phyloP scores from a whole-genome alignment of 2,797 vertebrate genomes.

The Esox masquinongy region DNA sequence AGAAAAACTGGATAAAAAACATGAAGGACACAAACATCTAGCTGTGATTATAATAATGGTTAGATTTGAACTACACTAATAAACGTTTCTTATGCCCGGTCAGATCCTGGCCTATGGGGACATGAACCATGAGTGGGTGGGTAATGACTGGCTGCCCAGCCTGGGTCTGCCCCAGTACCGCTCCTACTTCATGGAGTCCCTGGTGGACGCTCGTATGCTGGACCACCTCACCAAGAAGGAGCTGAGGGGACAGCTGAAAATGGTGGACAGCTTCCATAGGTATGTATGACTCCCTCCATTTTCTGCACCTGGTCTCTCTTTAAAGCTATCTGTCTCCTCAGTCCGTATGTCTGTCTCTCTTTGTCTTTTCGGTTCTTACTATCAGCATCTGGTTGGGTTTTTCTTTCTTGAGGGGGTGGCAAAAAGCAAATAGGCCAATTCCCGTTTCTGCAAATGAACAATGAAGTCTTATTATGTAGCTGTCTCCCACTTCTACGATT shows the following conservation, averaged over 20 bases:
- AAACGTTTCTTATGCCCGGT: slow-evolving; percentile 40
- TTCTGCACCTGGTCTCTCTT: neutral
- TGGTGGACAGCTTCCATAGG: slow-evolving; percentile 98
- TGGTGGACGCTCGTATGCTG: slow-evolving; percentile 92
- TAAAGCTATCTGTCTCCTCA: neutral
- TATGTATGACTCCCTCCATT: slow-evolving; percentile 56
- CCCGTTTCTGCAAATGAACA: neutral
- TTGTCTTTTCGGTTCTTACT: slow-evolving; percentile 5
- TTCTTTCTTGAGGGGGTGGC: neutral
- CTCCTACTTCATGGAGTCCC: slow-evolving; percentile 94
- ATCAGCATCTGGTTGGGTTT: neutral
- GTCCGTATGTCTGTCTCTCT: slow-evolving; percentile 11
- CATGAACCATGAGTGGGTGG: slow-evolving; percentile 95
- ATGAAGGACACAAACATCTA: too few species aligned
- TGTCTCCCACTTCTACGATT: neutral
- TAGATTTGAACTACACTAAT: neutral
- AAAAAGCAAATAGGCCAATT: neutral
- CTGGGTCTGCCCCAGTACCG: slow-evolving; percentile 91
- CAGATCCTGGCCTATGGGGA: slow-evolving; percentile 92
- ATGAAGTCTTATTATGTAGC: neutral
- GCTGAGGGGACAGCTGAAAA: slow-evolving; percentile 90
- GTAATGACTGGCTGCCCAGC: slow-evolving; percentile 93
- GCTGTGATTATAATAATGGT: too few species aligned
- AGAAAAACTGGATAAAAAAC: too few species aligned
- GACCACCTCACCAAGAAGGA: slow-evolving; percentile 96